Evolutionary conservation across 2,113 vertebrate species (phyloP), one percentile per base, ranked within the genome.

Genomic region (Nettapus auritus): DNA sequence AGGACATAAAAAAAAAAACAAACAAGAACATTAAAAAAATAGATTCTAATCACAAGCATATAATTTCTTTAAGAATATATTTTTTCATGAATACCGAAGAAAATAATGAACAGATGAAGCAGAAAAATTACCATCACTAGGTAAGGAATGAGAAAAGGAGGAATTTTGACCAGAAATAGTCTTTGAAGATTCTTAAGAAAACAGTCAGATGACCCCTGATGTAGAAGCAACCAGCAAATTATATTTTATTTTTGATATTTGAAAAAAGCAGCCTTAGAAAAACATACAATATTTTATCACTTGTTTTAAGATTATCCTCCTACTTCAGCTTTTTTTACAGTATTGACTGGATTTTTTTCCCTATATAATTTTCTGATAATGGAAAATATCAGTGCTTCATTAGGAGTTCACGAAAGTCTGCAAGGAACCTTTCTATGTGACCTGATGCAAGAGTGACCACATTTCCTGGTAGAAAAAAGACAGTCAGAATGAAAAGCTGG

Each of bases 201-300:
- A 81, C 38, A 94, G 63, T 46, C 88, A 89, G 88, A 89, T 63
- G 75, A 91, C 59, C 76, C 38, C 69, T 91, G 88, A 83, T 55
- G 67, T 68, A 95, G 80, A 96, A 95, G 60, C 92, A 95, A 94
- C 67, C 78, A 80, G 57, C 36, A 94, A 96, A 97, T 94, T 93
- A 88, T 12, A 93, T 42, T 53, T 84, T 94, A 85, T 63, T 82
- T 94, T 31, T 85, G 87, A 80, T 94, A 92, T 82, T 42, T 91
- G 66, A 92, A 90, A 86, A 94, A 93, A 33, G 28, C 70, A 91
- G 79, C 52, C 68, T 88, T 64, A 87, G 78, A 71, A 82, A 96
- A 82, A 88, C 34, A 82, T 64, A 83, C 95, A 93, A 90, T 95
- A 95, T 96, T 95, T 95, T 88, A 90, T 77, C 68, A 94, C 83